Evolutionary conservation across 2,888 invertebrate species (phyloP).

Genomic region (Sinodicranocentrus sp.): DNA sequence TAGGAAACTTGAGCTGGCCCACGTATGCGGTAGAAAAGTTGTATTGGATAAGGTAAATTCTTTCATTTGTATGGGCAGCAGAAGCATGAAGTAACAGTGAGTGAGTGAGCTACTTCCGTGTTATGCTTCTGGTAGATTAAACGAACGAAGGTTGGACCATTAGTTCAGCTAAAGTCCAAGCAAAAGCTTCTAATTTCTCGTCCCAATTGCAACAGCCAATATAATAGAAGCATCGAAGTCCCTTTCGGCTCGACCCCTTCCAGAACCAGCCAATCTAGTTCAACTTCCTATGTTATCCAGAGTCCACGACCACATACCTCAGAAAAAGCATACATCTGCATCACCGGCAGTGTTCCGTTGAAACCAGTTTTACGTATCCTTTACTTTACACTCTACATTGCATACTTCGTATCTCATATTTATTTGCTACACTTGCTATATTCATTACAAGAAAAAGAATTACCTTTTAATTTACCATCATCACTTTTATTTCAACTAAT

Average conservation of each 20-base stretch:
- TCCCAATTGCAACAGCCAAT: slow-evolving; percentile 41
- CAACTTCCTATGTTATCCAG: slow-evolving; percentile 34
- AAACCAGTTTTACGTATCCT: slow-evolving; percentile 30
- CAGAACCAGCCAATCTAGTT: slow-evolving; percentile 57
- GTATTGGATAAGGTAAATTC: too few species aligned
- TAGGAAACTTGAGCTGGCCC: too few species aligned
- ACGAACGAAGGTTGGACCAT: slow-evolving; percentile 43
- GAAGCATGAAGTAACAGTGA: too few species aligned
- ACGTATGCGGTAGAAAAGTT: too few species aligned
- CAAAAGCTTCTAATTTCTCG: slow-evolving; percentile 35
- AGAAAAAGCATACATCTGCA: neutral
- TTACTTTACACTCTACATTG: too few species aligned
- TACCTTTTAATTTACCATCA: too few species aligned
- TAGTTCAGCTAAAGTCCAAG: slow-evolving; percentile 15
- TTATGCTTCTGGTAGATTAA: slow-evolving; percentile 11
- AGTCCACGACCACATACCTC: neutral
- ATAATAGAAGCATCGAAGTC: slow-evolving; percentile 34
- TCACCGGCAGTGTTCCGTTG: too few species aligned
- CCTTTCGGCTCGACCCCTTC: slow-evolving; percentile 59
- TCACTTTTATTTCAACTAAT: too few species aligned
- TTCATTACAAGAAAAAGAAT: too few species aligned
- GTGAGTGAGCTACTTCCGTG: slow-evolving; percentile 31
- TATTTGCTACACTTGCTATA: too few species aligned
- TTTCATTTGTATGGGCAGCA: too few species aligned
- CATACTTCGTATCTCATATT: too few species aligned